A percentile compares a stretch with the other conserved stretches of the same genome.
phyloP scores from a whole-genome alignment of 2,888 invertebrate species.

The Galeruca laticollis region DNA sequence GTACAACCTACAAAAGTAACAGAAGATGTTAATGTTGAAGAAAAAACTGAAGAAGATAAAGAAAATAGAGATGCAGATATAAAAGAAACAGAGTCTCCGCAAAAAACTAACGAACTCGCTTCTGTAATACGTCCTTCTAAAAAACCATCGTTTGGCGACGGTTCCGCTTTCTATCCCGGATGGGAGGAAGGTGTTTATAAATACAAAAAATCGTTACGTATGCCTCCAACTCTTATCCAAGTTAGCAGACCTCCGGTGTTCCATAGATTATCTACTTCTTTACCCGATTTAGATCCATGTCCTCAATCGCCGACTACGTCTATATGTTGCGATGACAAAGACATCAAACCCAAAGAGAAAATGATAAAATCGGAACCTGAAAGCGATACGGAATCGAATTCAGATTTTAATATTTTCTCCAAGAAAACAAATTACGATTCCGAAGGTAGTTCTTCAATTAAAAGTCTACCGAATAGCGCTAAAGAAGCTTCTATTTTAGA shows the following conservation, averaged over 20 bases:
- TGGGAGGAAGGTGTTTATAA: constrained; percentile 88
- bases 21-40: background rate
- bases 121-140: constrained; percentile 62
- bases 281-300: constrained; percentile 82
- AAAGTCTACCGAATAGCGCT: constrained; percentile 69
- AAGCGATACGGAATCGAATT: constrained; percentile 78
- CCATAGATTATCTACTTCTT: constrained; percentile 78
- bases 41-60: constrained; percentile 31
- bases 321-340: constrained; percentile 70
- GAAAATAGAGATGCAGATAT: constrained; percentile 23
- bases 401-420: constrained; percentile 70
- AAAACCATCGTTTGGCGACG: constrained; percentile 78
- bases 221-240: constrained; percentile 84
- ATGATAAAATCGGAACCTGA: constrained; percentile 65
- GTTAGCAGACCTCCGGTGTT: constrained; percentile 80
- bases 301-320: constrained; percentile 79
- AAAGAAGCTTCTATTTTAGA: constrained; percentile 73
- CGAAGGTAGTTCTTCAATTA: constrained; percentile 77
- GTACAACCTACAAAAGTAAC: background rate
- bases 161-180: constrained; percentile 80
- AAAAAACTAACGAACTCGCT: constrained; percentile 39
- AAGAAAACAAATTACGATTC: constrained; percentile 74
- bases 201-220: constrained; percentile 84
- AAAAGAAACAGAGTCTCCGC: constrained; percentile 35
- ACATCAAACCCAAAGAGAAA: constrained; percentile 52